Percentiles rank a stretch among this genome's conserved stretches.
Evolutionary conservation across 2,797 vertebrate genomes (phyloP).

Genomic region (Salmo trutta): DNA sequence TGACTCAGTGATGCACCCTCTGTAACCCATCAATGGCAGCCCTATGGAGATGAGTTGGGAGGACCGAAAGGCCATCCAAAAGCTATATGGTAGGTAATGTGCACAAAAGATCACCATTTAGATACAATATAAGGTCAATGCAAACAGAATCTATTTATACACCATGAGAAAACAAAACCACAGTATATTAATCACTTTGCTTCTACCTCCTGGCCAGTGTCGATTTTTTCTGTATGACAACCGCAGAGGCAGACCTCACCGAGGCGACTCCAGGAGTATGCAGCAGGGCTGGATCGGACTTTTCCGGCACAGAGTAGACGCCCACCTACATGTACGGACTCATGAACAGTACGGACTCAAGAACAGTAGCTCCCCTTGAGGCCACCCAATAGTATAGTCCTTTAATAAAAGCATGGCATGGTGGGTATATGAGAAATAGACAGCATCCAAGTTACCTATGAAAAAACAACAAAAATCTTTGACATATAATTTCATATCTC

Average conservation of each 20-base stretch:
- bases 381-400: too few species aligned
- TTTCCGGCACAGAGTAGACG: constrained; percentile 8
- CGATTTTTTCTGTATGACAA: constrained; percentile 31
- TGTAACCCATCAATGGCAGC: constrained; percentile 31
- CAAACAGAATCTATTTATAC: too few species aligned
- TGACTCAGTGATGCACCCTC: constrained; percentile 56
- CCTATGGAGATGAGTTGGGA: constrained; percentile 15
- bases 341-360: too few species aligned
- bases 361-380: background rate
- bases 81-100: constrained; percentile 29
- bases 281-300: constrained; percentile 19
- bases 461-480: too few species aligned
- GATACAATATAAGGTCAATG: too few species aligned
- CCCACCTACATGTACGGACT: constrained; percentile 7
- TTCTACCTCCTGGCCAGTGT: constrained; percentile 19
- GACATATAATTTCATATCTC: too few species aligned
- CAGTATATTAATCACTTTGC: background rate
- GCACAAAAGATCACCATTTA: background rate
- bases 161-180: background rate
- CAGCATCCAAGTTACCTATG: constrained; percentile 18
- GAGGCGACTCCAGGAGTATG: constrained; percentile 36
- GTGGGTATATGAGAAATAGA: constrained; percentile 30
- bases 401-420: background rate
- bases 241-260: constrained; percentile 40
- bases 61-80: constrained; percentile 31